Evolutionary conservation across 2,113 vertebrate genomes (phyloP).

Genomic region (Xiphorhynchus elegans): DNA sequence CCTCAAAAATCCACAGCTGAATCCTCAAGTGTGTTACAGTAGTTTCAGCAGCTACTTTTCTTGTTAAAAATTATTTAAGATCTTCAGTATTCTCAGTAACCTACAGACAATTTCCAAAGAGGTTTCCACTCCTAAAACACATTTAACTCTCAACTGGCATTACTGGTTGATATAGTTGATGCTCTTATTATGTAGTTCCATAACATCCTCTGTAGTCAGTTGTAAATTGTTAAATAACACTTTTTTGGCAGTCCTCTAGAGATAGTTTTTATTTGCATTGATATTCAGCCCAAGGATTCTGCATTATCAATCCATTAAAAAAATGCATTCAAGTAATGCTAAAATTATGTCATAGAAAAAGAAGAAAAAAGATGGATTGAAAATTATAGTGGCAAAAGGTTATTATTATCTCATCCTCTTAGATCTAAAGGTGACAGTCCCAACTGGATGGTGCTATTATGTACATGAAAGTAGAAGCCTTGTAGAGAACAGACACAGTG

Average conservation of each 20-base stretch:
- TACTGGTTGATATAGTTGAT: neutral
- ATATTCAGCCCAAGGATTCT: slow-evolving; percentile 35
- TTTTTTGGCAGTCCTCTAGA: slow-evolving; percentile 56
- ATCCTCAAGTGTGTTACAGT: neutral
- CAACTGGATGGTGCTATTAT: neutral
- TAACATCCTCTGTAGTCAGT: slow-evolving; percentile 46
- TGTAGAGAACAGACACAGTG: neutral
- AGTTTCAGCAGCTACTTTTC: neutral
- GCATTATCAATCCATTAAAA: slow-evolving; percentile 49
- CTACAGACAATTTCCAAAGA: neutral
- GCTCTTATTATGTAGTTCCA: slow-evolving; percentile 16
- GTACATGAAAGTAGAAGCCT: neutral
- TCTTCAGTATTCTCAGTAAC: neutral
- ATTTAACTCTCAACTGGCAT: neutral
- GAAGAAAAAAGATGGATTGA: slow-evolving; percentile 45
- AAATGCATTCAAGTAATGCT: slow-evolving; percentile 37
- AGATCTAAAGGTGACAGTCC: neutral
- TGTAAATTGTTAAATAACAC: slow-evolving; percentile 58
- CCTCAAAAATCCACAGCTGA: neutral
- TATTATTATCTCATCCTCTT: slow-evolving; percentile 59
- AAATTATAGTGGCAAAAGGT: slow-evolving; percentile 48
- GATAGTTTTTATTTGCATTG: slow-evolving; percentile 23
- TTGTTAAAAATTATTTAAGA: neutral
- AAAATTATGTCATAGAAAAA: slow-evolving; percentile 27
- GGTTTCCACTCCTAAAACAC: neutral